A percentile compares a stretch with the other conserved stretches of the same genome.
Evolutionary conservation across 2,797 vertebrate species (phyloP).

Genomic region (Galago senegalensis): DNA sequence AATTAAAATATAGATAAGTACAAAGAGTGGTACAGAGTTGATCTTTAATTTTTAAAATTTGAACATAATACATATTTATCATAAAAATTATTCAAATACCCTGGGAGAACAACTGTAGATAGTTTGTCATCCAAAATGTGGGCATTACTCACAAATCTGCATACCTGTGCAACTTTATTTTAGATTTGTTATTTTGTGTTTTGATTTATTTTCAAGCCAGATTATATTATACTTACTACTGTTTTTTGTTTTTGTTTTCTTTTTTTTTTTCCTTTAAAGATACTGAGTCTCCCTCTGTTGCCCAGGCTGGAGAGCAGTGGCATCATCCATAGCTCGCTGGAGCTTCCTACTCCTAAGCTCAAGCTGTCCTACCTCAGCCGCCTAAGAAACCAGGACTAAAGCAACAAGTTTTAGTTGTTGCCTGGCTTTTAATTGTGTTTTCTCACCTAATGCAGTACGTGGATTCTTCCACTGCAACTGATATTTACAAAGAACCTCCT

Average conservation of each 20-base stretch:
- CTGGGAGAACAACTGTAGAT: not conserved
- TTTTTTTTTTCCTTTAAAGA: too few relatives aligned
- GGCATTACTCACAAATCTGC: not conserved
- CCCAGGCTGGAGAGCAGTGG: not conserved
- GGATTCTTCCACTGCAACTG: too few relatives aligned
- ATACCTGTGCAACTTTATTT: not conserved
- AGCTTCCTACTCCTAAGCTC: not conserved
- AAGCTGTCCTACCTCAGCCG: not conserved
- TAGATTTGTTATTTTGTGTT: constrained; percentile 1
- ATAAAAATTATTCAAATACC: not conserved
- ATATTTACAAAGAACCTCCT: too few relatives aligned
- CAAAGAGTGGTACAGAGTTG: not conserved
- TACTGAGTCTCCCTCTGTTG: not conserved
- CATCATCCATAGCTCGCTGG: not conserved
- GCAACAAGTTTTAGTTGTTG: too few relatives aligned
- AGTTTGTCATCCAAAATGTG: not conserved
- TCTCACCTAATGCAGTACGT: too few relatives aligned
- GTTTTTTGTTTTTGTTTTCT: not conserved
- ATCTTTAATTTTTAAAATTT: not conserved
- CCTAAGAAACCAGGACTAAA: too few relatives aligned
- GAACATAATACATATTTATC: not conserved
- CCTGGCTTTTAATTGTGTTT: too few relatives aligned
- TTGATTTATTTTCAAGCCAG: constrained; percentile 20
- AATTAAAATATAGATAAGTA: not conserved
- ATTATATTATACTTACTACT: not conserved